Evolutionary conservation across 1,140 invertebrate species (phyloP), one percentile per base, ranked within the genome.

Genomic region (Drosophila pectinifera): DNA sequence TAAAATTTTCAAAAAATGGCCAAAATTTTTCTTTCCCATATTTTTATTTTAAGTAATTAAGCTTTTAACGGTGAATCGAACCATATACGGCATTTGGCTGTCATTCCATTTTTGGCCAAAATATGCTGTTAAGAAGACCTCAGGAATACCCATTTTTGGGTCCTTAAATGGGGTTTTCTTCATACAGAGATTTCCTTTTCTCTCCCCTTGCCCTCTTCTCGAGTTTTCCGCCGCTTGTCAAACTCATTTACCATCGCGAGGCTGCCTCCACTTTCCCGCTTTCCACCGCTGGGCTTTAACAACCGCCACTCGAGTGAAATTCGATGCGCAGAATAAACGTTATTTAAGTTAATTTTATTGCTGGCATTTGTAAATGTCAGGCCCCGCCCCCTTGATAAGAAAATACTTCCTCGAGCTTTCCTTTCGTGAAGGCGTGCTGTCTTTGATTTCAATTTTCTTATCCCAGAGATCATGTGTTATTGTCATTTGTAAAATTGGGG

Each of bases 311-410:
- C 56, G 20, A 46, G 20, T 51, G 67, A 77, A 81, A 81, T 67
- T 82, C 62, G 73, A 81, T 77, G 68, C 65, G 59, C 61, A 41
- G 55, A 51, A 59, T 78, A 82, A 82, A 74, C 56, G 59, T 82
- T 82, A 64, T 78, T 78, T 83, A 78, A 82, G 64, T 70, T 78
- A 65, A 83, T 78, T 83, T 83, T 78, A 83, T 83, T 83, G 80
- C 75, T 68, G 28, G 62, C 74, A 78, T 83, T 83, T 83, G 73
- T 69, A 49, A 78, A 82, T 74, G 80, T 83, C 80, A 82, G 54
- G 41, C 39, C 26, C 69, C 28, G 46, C 38, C 51, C n/a, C 20
- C 20, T 22, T 20, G 18, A 53, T 36, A 22, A 53, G 39, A 22
- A 38, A 45, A 55, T 24, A 45, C 22, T 56, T 55, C 18, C 38